Percentiles rank a stretch among this genome's conserved stretches.
Evolutionary conservation across 2,113 vertebrate species (phyloP).

Genomic region (Nesogale talazaci): DNA sequence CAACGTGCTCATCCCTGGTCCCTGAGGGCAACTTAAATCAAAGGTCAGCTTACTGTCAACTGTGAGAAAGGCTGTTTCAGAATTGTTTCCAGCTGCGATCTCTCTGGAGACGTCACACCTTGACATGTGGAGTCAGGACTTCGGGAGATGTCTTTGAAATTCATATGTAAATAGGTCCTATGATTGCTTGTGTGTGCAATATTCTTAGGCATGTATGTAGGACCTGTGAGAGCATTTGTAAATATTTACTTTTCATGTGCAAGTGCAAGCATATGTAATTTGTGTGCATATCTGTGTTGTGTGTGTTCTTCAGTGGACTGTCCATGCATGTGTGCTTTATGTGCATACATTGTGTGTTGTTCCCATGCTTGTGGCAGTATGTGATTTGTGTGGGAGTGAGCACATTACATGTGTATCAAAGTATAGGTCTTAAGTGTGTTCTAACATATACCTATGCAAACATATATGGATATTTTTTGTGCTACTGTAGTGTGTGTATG

Average conservation of each 20-base stretch:
- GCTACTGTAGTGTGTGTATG: not conserved
- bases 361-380: not conserved
- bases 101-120: constrained; percentile 60
- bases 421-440: not conserved
- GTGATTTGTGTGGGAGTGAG: not conserved
- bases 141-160: constrained; percentile 55
- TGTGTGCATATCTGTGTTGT: not conserved
- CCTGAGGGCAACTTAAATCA: constrained; percentile 51
- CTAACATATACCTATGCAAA: not conserved
- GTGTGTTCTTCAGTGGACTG: not conserved
- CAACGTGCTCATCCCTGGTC: constrained; percentile 46
- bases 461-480: not conserved
- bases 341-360: not conserved
- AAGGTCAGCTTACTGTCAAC: constrained; percentile 73
- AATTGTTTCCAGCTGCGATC: constrained; percentile 66
- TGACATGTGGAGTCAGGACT: constrained; percentile 64
- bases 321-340: not conserved
- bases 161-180: constrained; percentile 3
- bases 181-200: not conserved
- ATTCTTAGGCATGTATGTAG: not conserved
- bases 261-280: not conserved
- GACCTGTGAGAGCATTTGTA: not conserved
- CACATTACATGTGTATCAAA: not conserved
- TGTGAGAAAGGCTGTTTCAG: constrained; percentile 64
- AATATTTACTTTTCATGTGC: not conserved